Percentiles rank a stretch among this genome's conserved stretches.
phyloP scores from a whole-genome alignment of 2,797 vertebrate genomes.

The Darevskia mixta region DNA sequence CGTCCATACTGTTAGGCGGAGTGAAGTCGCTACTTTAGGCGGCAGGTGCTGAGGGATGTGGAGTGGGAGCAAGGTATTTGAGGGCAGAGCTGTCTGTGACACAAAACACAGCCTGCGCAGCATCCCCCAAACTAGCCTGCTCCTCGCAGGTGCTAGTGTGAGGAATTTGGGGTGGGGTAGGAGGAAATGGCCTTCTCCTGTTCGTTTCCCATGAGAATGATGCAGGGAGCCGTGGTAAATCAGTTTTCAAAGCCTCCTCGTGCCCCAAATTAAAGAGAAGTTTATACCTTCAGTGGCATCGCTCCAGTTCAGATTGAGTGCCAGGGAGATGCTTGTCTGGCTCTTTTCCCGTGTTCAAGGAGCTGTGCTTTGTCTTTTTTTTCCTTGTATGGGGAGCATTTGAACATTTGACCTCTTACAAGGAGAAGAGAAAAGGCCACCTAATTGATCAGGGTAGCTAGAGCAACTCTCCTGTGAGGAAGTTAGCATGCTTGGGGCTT shows the following conservation, averaged over 20 bases:
- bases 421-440: too few relatives aligned
- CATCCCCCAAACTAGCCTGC: too few relatives aligned
- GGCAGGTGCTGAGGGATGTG: not conserved
- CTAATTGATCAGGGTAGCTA: too few relatives aligned
- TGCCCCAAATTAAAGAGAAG: not conserved
- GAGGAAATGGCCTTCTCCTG: not conserved
- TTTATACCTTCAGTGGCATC: not conserved
- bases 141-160: not conserved
- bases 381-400: not conserved
- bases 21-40: not conserved
- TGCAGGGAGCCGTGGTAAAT: not conserved
- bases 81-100: too few relatives aligned
- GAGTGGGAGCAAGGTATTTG: too few relatives aligned
- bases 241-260: not conserved
- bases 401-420: not conserved
- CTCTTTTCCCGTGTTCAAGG: not conserved
- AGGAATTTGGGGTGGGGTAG: not conserved
- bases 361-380: not conserved
- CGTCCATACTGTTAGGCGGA: not conserved
- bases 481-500: too few relatives aligned
- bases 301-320: not conserved
- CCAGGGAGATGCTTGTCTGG: not conserved
- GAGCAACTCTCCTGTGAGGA: too few relatives aligned
- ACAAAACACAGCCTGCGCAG: too few relatives aligned
- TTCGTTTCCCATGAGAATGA: not conserved